phyloP scores from a whole-genome alignment of 2,888 invertebrate genomes.

The Athetis lepigone region DNA sequence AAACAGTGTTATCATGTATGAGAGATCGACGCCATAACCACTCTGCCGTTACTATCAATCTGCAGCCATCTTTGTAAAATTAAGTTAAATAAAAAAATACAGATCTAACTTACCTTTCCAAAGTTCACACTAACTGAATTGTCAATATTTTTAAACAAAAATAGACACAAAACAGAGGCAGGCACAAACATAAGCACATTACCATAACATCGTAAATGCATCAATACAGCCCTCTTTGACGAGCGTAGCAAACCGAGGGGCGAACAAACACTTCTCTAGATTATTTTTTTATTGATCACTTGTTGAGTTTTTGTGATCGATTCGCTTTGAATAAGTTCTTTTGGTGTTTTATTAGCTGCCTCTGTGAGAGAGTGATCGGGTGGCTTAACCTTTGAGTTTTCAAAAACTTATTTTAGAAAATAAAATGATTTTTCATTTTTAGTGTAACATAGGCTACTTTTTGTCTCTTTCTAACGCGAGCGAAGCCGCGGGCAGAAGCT shows the following conservation, averaged over 20 bases:
- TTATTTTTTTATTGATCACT: conserved; percentile 67
- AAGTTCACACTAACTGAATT: neutral
- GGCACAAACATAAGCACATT: conserved; percentile 28
- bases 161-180: conserved; percentile 6
- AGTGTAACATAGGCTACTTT: no score
- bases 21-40: no score
- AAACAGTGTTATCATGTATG: no score
- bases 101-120: neutral
- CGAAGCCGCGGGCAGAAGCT: no score
- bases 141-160: neutral
- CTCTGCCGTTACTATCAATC: no score
- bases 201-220: conserved; percentile 41
- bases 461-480: no score
- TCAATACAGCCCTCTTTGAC: conserved; percentile 34
- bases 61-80: no score
- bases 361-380: no score
- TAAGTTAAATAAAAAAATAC: no score
- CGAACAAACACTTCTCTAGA: conserved; percentile 67
- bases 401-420: no score
- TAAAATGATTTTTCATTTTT: no score
- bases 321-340: conserved; percentile 24
- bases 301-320: conserved; percentile 49
- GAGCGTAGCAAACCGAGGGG: conserved; percentile 54
- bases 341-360: conserved; percentile 6
- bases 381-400: no score